Conservation (phyloP, 2,888 invertebrate genomes). For the Apoda limacodes region DNA sequence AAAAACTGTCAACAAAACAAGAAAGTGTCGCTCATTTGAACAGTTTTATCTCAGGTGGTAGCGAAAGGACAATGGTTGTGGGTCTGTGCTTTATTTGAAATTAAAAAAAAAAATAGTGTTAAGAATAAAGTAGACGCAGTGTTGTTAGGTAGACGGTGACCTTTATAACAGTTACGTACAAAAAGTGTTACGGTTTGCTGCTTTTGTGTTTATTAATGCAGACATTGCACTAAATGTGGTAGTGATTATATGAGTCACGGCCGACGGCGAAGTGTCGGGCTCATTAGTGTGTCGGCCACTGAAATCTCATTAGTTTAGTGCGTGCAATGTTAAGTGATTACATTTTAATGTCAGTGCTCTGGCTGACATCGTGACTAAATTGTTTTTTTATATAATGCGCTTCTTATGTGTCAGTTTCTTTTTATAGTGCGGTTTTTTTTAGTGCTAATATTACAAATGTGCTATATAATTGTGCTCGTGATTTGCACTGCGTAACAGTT, state of each 20-base stretch:
- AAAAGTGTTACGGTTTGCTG: constrained; percentile 22
- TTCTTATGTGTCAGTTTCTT: constrained; percentile 35
- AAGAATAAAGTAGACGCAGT: no score
- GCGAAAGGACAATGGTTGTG: constrained; percentile 33
- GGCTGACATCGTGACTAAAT: constrained; percentile 38
- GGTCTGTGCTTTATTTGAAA: constrained; percentile 22
- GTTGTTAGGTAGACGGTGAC: no score
- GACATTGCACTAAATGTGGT: constrained; percentile 44
- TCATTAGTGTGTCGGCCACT: constrained; percentile 55
- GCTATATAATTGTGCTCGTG: no score
- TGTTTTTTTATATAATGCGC: constrained; percentile 41
- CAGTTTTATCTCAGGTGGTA: constrained; percentile 46
- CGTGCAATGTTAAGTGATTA: constrained; percentile 63
- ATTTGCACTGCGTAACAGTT: background rate
- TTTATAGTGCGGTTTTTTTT: constrained; percentile 22
- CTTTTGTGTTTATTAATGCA: constrained; percentile 30
- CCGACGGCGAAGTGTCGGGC: constrained; percentile 44
- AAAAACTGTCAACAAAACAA: constrained; percentile 45
- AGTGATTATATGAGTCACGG: constrained; percentile 58
- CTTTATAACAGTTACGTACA: constrained; percentile 29
- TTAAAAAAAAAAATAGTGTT: constrained; percentile 15
- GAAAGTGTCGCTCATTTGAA: constrained; percentile 46
- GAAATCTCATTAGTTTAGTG: constrained; percentile 64
- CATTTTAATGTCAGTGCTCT: constrained; percentile 48
- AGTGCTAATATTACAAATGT: no score